Evolutionary conservation across 2,113 vertebrate genomes (phyloP).

Genomic region (Phylloscopus trochiloides): DNA sequence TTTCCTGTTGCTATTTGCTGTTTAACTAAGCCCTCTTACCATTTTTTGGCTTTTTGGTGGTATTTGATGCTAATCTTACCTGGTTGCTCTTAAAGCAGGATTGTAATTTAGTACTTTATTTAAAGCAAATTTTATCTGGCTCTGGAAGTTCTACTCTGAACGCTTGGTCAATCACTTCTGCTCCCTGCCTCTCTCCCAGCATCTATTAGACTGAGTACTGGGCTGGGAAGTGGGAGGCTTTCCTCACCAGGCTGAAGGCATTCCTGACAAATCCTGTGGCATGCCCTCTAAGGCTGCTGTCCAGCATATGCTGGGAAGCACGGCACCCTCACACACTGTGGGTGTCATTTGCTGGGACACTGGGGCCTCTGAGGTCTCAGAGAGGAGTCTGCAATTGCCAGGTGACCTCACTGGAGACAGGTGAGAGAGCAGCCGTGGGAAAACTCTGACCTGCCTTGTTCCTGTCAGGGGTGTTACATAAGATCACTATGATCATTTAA

Average conservation of each 20-base stretch:
- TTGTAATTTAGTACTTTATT: not conserved
- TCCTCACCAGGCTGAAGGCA: not conserved
- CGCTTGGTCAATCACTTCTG: not conserved
- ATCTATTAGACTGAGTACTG: not conserved
- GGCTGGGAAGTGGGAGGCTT: not conserved
- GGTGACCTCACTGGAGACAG: not conserved
- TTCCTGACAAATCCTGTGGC: not conserved
- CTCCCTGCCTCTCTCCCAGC: not conserved
- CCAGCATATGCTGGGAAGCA: not conserved
- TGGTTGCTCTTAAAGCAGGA: not conserved
- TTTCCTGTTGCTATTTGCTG: conserved; percentile 23
- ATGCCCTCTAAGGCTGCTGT: not conserved
- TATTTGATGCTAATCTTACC: not conserved
- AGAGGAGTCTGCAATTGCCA: not conserved
- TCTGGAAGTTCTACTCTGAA: not conserved
- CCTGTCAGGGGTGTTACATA: rapidly evolving
- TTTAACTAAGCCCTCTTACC: not conserved
- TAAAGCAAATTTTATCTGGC: not conserved
- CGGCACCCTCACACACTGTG: rapidly evolving
- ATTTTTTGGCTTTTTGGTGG: not conserved
- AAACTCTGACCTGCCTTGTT: not conserved
- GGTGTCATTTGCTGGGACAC: not conserved
- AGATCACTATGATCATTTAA: not conserved
- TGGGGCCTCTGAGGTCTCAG: not conserved
- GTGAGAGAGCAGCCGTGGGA: not conserved